phyloP scores from a whole-genome alignment of 2,113 vertebrate genomes.

The Otocyon megalotis region DNA sequence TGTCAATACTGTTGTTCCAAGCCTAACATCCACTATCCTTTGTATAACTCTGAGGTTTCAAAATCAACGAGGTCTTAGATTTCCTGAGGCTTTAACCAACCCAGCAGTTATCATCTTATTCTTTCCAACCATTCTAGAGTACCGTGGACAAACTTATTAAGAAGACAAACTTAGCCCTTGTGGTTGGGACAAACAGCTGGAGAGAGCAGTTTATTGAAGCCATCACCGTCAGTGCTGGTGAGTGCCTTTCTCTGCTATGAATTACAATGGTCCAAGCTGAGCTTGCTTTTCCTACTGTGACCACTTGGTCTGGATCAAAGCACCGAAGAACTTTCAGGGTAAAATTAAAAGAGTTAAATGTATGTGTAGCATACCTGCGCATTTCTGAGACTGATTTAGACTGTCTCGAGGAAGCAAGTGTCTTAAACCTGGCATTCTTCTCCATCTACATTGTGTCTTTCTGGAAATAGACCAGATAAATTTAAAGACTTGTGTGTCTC shows the following conservation, averaged over 20 bases:
- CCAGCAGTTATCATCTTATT: constrained; percentile 44
- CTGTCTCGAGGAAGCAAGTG: neutral
- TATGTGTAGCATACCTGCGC: neutral
- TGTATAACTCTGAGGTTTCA: constrained; percentile 1
- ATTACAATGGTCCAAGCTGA: accelerated
- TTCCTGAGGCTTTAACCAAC: neutral
- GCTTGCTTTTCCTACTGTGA: neutral
- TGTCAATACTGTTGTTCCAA: constrained; percentile 63
- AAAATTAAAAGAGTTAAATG: constrained; percentile 48
- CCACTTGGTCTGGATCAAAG: neutral
- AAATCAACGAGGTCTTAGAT: neutral
- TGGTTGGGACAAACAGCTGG: constrained; percentile 98
- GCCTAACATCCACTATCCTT: constrained; percentile 69
- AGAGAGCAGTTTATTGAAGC: constrained; percentile 98
- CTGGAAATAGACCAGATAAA: constrained; percentile 5
- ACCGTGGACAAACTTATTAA: constrained; percentile 99
- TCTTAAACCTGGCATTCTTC: neutral
- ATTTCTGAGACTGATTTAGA: neutral
- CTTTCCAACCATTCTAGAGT: constrained; percentile 88
- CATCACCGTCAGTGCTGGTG: constrained; percentile 97
- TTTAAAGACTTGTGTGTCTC: neutral
- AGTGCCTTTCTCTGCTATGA: constrained; percentile 80
- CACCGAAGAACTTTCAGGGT: neutral
- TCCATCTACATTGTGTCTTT: neutral
- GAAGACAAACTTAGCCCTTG: constrained; percentile 97